Evolutionary conservation across 2,113 vertebrate genomes (phyloP).

Genomic region (Cryptotis parvus): DNA sequence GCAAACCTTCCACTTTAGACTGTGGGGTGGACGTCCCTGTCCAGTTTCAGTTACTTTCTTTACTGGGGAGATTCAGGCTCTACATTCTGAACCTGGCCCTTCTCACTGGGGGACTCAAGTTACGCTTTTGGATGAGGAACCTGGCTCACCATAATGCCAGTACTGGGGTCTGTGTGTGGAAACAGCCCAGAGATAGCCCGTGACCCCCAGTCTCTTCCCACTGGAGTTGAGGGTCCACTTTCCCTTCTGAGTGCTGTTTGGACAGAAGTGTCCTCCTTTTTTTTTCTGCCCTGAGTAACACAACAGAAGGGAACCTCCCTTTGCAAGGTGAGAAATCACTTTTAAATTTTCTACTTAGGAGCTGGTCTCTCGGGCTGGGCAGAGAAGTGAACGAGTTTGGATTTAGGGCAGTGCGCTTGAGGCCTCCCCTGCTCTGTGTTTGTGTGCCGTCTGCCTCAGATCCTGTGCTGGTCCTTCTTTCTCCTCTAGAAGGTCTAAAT

Average conservation of each 20-base stretch:
- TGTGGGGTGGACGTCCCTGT: too few species aligned
- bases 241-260: constrained; percentile 64
- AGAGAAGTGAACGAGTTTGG: background rate
- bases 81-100: background rate
- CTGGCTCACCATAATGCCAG: too few species aligned
- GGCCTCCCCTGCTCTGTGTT: too few species aligned
- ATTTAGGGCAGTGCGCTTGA: too few species aligned
- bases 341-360: constrained; percentile 70
- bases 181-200: background rate
- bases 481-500: constrained; percentile 69
- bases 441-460: too few species aligned
- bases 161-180: background rate
- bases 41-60: too few species aligned
- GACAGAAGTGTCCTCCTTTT: constrained; percentile 60
- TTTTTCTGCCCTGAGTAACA: constrained; percentile 68
- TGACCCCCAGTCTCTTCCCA: too few species aligned
- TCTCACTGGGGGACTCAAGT: background rate
- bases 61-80: background rate
- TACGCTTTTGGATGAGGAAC: too few species aligned
- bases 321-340: constrained; percentile 79
- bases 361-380: background rate
- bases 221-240: background rate
- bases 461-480: background rate
- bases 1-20: too few species aligned
- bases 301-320: constrained; percentile 71